A percentile compares a stretch with the other conserved stretches of the same genome.
Conservation (phyloP, 2,113 vertebrate species). For the Xenopus laevis region DNA sequence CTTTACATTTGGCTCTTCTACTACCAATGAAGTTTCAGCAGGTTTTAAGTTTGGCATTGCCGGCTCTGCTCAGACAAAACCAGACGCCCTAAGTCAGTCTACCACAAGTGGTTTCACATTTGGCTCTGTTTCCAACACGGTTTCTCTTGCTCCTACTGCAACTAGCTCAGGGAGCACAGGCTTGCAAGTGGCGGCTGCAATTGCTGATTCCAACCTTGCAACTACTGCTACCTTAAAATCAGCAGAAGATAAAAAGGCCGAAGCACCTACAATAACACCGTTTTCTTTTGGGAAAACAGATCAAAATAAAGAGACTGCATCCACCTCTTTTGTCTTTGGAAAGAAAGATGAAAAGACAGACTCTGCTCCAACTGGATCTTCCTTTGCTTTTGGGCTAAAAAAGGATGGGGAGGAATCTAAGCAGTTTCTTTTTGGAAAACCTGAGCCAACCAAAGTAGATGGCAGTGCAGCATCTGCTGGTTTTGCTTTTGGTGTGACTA, state of each 20-base stretch:
- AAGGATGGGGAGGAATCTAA: constrained; percentile 67
- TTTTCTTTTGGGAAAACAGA: constrained; percentile 69
- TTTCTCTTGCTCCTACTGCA: constrained; percentile 57
- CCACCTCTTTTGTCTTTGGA: constrained; percentile 67
- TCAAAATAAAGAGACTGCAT: constrained; percentile 60
- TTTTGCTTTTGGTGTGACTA: constrained; percentile 73
- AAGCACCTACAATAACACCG: constrained; percentile 48
- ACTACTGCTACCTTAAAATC: constrained; percentile 22
- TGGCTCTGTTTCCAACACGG: constrained; percentile 52
- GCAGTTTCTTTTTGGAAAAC: constrained; percentile 76
- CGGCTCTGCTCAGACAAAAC: constrained; percentile 49
- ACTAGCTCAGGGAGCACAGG: constrained; percentile 58
- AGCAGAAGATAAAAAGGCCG: constrained; percentile 15
- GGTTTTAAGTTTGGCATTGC: constrained; percentile 72
- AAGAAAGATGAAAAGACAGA: constrained; percentile 84
- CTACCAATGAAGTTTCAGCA: constrained; percentile 29
- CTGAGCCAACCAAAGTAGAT: constrained; percentile 76
- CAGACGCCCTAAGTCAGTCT: constrained; percentile 46
- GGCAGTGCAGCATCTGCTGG: constrained; percentile 56
- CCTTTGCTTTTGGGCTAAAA: constrained; percentile 78
- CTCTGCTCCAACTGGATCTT: constrained; percentile 51
- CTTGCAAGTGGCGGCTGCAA: constrained; percentile 64
- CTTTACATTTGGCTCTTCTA: neutral
- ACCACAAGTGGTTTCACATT: constrained; percentile 63
- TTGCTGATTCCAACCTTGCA: constrained; percentile 59